Percentiles rank a stretch among this genome's conserved stretches.
These are phyloP conservation scores for Heliconius melpomene DNA, from an alignment of 1,140 invertebrate species.

Conservation along the genomic window DNA sequence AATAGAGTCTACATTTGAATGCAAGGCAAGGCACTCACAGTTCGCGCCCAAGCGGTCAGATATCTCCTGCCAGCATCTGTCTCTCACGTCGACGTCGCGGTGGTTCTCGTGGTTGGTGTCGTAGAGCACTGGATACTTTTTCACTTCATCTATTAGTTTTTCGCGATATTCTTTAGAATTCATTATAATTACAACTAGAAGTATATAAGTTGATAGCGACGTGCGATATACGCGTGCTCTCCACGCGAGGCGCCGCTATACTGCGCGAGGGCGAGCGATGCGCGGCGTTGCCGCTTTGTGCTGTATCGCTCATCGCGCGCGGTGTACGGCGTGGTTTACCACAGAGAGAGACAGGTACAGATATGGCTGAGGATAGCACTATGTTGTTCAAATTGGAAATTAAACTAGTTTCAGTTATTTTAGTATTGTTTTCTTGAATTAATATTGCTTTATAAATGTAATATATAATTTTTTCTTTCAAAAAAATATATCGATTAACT, in stretches of 20 bases:
- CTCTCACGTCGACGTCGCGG: constrained; percentile 67
- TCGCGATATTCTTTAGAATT: constrained; percentile 58
- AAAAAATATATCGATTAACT: neutral
- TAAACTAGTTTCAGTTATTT: neutral
- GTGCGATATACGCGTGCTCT: constrained; percentile 47
- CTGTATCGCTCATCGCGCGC: constrained; percentile 58
- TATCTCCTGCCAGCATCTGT: constrained; percentile 71
- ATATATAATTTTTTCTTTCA: too few species aligned
- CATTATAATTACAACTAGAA: constrained; percentile 34
- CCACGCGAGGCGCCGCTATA: constrained; percentile 65
- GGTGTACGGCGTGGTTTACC: constrained; percentile 59
- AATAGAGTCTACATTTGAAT: neutral
- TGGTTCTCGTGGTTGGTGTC: constrained; percentile 72
- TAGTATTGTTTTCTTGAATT: too few species aligned
- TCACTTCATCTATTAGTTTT: constrained; percentile 70
- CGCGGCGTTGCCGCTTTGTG: constrained; percentile 66
- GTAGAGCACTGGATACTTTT: constrained; percentile 71
- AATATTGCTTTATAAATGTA: too few species aligned
- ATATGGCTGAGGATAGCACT: neutral
- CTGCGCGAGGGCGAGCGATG: constrained; percentile 65
- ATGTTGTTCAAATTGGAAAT: neutral
- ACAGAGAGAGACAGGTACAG: neutral
- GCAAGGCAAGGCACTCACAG: constrained; percentile 53
- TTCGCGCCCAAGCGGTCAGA: constrained; percentile 67
- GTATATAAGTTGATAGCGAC: neutral